phyloP scores from a whole-genome alignment of 2,888 invertebrate species.

The Myathropa florea region DNA sequence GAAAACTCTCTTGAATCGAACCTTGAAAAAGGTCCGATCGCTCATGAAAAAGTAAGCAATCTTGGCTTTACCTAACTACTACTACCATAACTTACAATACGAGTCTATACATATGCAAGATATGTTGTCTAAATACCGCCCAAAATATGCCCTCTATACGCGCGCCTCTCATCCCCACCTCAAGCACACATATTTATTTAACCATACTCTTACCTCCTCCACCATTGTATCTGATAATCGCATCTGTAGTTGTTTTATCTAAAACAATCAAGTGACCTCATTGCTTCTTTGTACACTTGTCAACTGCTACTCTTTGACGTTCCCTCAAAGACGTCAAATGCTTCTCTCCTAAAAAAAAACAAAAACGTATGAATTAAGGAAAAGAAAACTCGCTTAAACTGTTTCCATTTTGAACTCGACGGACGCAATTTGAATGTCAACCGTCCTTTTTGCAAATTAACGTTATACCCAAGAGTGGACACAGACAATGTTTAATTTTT shows the following conservation, averaged over 20 bases:
- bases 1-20: conserved; percentile 92
- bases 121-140: conserved; percentile 64
- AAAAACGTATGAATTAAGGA: conserved; percentile 17
- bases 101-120: conserved; percentile 18
- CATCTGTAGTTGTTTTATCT: conserved; percentile 27
- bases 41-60: conserved; percentile 83
- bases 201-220: not conserved
- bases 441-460: conserved; percentile 29
- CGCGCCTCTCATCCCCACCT: conserved; percentile 61
- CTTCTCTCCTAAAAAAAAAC: conserved; percentile 7
- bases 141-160: conserved; percentile 39
- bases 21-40: conserved; percentile 91
- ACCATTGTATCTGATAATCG: conserved; percentile 9
- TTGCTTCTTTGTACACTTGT: conserved; percentile 6
- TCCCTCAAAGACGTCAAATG: conserved; percentile 11
- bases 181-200: conserved; percentile 49
- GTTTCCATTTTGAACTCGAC: not conserved
- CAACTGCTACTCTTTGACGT: not conserved
- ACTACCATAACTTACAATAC: conserved; percentile 57
- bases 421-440: conserved; percentile 35
- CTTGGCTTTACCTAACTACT: conserved; percentile 59
- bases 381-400: conserved; percentile 12
- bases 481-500: conserved; percentile 2
- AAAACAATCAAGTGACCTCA: conserved; percentile 12
- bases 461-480: conserved; percentile 6